These are phyloP conservation scores for Drosophila nasuta DNA, from an alignment of 1,140 invertebrate genomes.

Conservation along the genomic window DNA sequence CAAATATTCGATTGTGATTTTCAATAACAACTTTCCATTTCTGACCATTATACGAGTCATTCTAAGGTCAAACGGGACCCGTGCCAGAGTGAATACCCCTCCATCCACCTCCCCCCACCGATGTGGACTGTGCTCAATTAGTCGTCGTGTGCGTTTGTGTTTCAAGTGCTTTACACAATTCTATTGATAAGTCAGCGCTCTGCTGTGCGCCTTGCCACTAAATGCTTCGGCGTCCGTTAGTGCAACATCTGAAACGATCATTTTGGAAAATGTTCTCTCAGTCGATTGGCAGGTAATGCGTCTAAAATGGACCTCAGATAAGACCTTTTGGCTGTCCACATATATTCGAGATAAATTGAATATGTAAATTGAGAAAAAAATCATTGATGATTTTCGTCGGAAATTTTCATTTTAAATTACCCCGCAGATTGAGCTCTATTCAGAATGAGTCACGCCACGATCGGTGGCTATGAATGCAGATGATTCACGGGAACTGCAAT, in stretches of 20 bases:
- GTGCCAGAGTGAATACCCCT: constrained; percentile 13
- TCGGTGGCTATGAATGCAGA: constrained; percentile 2
- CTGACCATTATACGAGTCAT: constrained; percentile 5
- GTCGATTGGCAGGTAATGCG: constrained; percentile 79
- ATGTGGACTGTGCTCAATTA: background rate
- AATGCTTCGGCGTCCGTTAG: constrained; percentile 81
- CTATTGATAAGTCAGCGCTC: constrained; percentile 34
- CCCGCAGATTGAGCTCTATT: background rate
- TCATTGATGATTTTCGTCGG: constrained; percentile 70
- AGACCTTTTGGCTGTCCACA: constrained; percentile 30
- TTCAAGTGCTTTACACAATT: constrained; percentile 50
- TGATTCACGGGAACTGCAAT: constrained; percentile 57
- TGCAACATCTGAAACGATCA: constrained; percentile 48
- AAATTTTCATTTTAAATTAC: constrained; percentile 60
- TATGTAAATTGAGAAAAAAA: constrained; percentile 70
- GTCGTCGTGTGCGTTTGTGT: constrained; percentile 12
- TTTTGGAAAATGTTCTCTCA: constrained; percentile 52
- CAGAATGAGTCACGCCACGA: constrained; percentile 53
- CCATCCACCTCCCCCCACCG: background rate
- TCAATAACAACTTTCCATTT: constrained; percentile 26
- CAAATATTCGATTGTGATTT: background rate
- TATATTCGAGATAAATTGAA: constrained; percentile 37
- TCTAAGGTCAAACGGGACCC: constrained; percentile 26
- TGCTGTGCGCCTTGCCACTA: constrained; percentile 48
- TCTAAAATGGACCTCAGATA: constrained; percentile 74